Evolutionary conservation across 2,888 invertebrate genomes (phyloP).

Genomic region (Brachyptera risi): DNA sequence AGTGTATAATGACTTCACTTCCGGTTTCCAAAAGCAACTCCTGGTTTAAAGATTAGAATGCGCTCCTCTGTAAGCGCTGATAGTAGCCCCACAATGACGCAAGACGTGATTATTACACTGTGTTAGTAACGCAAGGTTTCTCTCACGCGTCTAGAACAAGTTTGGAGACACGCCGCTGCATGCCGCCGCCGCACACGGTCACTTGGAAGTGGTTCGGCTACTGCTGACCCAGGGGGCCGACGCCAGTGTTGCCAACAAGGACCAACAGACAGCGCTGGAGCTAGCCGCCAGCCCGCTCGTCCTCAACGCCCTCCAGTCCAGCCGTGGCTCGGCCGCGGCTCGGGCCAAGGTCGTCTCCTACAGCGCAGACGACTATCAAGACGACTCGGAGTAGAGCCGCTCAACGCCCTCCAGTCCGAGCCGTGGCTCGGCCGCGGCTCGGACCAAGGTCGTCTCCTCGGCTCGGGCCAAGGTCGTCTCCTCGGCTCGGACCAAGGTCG

Average conservation of each 20-base stretch:
- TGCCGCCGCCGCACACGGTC: conserved; percentile 57
- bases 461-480: too few species aligned
- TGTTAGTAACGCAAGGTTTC: too few species aligned
- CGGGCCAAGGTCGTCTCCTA: conserved; percentile 38
- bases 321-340: conserved; percentile 32
- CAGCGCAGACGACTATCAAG: conserved; percentile 44
- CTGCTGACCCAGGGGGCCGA: conserved; percentile 52
- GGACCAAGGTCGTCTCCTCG: too few species aligned
- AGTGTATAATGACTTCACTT: too few species aligned
- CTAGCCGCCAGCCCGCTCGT: conserved; percentile 49
- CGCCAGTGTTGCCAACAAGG: conserved; percentile 50
- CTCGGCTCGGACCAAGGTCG: too few species aligned
- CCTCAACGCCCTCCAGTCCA: conserved; percentile 42
- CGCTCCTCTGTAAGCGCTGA: too few species aligned
- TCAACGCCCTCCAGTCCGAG: too few species aligned
- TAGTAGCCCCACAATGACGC: too few species aligned
- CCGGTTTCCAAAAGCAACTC: too few species aligned
- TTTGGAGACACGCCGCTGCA: conserved; percentile 62
- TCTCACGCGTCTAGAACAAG: conserved; percentile 55
- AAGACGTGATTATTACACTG: too few species aligned
- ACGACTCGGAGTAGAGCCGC: conserved; percentile 45
- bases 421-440: too few species aligned
- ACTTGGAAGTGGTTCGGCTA: conserved; percentile 50
- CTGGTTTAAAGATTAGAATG: too few species aligned
- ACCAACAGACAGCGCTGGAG: conserved; percentile 50